These are phyloP conservation scores for Daktulosphaira vitifoliae DNA, from an alignment of 1,140 invertebrate species.

Conservation along the genomic window DNA sequence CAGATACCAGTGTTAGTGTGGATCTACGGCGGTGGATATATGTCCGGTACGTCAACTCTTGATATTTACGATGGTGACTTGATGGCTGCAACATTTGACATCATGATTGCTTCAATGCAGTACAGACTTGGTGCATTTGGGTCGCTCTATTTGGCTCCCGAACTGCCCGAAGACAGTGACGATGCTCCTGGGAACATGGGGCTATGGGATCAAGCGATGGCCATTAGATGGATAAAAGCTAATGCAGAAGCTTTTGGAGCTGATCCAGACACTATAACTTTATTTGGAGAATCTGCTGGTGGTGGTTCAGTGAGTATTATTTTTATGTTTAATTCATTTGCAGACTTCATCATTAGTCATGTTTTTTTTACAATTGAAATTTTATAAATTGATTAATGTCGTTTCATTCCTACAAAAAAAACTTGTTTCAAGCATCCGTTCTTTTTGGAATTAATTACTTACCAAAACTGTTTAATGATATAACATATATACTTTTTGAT, in stretches of 20 bases:
- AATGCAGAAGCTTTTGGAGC: conserved; percentile 88
- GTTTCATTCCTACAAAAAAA: too few relatives aligned
- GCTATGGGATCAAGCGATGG: conserved; percentile 82
- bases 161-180: conserved; percentile 41
- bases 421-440: too few relatives aligned
- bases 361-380: too few relatives aligned
- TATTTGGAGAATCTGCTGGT: conserved; percentile 90
- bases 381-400: too few relatives aligned
- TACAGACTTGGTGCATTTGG: conserved; percentile 86
- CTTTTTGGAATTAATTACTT: too few relatives aligned
- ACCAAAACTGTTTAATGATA: too few relatives aligned
- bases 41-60: conserved; percentile 80
- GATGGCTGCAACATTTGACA: conserved; percentile 69
- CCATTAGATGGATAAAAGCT: conserved; percentile 83
- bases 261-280: conserved; percentile 80
- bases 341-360: background rate
- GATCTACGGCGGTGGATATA: conserved; percentile 88
- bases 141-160: conserved; percentile 63
- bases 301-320: conserved; percentile 73
- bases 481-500: too few relatives aligned
- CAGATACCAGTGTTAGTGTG: conserved; percentile 76
- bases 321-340: background rate
- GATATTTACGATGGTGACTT: conserved; percentile 83
- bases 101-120: conserved; percentile 79
- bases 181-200: conserved; percentile 65